Percentiles rank a stretch among this genome's conserved stretches.
Conservation (phyloP, 1,140 invertebrate species). For the Drosophila trapezifrons region DNA sequence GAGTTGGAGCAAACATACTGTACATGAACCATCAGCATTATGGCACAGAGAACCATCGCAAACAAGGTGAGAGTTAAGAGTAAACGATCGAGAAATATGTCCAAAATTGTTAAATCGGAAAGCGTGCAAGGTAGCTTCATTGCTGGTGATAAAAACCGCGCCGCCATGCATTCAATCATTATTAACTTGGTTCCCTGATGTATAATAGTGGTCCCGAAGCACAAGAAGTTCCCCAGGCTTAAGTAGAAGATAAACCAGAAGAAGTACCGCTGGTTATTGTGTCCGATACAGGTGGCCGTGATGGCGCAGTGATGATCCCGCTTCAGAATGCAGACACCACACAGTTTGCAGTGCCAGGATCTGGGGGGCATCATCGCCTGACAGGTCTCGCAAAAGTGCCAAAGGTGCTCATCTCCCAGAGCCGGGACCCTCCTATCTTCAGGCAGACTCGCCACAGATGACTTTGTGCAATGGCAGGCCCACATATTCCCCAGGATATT, state of each 20-base stretch:
- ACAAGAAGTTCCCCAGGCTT: constrained; percentile 88
- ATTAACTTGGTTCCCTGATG: constrained; percentile 85
- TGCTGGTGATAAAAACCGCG: too few species aligned
- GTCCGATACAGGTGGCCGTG: constrained; percentile 93
- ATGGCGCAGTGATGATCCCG: constrained; percentile 98
- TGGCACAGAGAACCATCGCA: not conserved
- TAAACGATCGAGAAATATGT: too few species aligned
- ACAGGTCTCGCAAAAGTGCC: constrained; percentile 91
- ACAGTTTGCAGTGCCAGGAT: constrained; percentile 94
- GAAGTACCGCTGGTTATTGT: constrained; percentile 95
- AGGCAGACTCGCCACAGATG: constrained; percentile 22
- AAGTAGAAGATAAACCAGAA: constrained; percentile 92
- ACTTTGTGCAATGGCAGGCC: constrained; percentile 19
- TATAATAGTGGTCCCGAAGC: constrained; percentile 88
- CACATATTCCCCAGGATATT: constrained; percentile 51
- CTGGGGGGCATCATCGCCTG: constrained; percentile 91
- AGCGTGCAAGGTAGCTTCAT: too few species aligned
- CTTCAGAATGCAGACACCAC: constrained; percentile 92
- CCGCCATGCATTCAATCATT: too few species aligned
- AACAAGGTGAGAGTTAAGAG: not conserved
- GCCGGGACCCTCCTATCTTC: not conserved
- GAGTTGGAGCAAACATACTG: constrained; percentile 1
- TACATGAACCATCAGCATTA: constrained; percentile 13
- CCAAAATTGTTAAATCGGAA: too few species aligned
- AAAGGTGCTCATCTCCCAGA: constrained; percentile 75